Evolutionary conservation across 2,888 invertebrate genomes (phyloP).

Genomic region (Diadromus collaris): DNA sequence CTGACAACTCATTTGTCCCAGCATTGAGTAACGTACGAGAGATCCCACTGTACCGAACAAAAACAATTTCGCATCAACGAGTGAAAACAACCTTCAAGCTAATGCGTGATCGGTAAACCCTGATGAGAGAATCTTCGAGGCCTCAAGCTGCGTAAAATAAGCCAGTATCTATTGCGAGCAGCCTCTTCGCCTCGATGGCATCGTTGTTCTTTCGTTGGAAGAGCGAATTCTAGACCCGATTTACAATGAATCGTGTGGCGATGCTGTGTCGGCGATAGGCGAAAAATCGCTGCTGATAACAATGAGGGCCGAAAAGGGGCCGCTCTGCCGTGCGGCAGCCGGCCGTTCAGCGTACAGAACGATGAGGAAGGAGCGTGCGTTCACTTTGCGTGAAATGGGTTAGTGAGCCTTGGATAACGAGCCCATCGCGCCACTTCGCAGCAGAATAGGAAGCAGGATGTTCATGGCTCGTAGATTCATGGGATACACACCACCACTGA

Average conservation of each 20-base stretch:
- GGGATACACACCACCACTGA: conserved; percentile 13
- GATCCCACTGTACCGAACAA: background rate
- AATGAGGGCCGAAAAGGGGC: background rate
- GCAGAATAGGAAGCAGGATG: conserved; percentile 36
- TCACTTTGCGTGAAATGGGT: conserved; percentile 63
- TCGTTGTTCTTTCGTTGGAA: conserved; percentile 9
- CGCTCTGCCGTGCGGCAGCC: conserved; percentile 25
- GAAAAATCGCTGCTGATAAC: conserved; percentile 22
- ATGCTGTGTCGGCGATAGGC: background rate
- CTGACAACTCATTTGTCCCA: too few relatives aligned
- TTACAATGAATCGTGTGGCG: conserved; percentile 44
- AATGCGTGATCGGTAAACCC: background rate
- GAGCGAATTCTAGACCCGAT: conserved; percentile 33
- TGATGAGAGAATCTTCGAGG: background rate
- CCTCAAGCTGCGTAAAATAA: conserved; percentile 39
- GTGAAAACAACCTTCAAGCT: background rate
- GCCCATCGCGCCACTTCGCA: conserved; percentile 52
- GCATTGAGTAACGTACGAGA: background rate
- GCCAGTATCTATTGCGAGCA: conserved; percentile 24
- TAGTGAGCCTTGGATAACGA: conserved; percentile 63
- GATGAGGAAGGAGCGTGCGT: conserved; percentile 31
- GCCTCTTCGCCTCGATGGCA: background rate
- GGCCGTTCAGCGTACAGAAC: conserved; percentile 10
- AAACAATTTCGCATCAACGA: background rate
- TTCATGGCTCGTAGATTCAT: conserved; percentile 46